Evolutionary conservation across 2,113 vertebrate species (phyloP).

Genomic region (Hiodon tergisus): DNA sequence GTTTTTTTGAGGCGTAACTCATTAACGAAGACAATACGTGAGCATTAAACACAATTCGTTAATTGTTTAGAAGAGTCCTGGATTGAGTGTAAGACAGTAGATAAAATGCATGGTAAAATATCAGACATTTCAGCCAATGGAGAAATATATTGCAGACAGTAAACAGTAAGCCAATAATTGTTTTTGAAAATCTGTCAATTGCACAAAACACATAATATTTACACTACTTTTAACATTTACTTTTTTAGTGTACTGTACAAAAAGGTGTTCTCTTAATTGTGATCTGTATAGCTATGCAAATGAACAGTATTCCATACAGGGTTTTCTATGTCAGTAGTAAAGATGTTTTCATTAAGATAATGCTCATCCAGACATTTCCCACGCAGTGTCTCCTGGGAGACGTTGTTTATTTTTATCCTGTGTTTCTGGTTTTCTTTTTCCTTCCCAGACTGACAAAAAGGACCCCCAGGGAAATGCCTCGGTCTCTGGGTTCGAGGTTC

Average conservation of each 20-base stretch:
- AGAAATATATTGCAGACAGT: too few species aligned
- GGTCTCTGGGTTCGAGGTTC: constrained; percentile 87
- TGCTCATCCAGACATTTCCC: constrained; percentile 13
- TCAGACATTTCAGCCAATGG: too few species aligned
- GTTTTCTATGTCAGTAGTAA: constrained; percentile 8
- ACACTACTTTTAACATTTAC: background rate
- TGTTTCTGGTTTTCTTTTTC: constrained; percentile 34
- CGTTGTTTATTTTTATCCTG: constrained; percentile 12
- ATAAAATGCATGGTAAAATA: too few species aligned
- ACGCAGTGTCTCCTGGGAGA: background rate
- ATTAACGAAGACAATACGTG: too few species aligned
- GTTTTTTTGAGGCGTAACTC: too few species aligned
- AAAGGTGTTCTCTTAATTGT: background rate
- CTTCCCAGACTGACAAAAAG: constrained; percentile 81
- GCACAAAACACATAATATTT: background rate
- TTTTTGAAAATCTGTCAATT: too few species aligned
- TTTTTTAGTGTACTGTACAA: background rate
- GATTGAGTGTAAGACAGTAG: too few species aligned
- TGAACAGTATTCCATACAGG: background rate
- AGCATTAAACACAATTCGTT: too few species aligned
- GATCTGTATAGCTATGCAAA: background rate
- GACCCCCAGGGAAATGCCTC: constrained; percentile 81
- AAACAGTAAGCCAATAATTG: too few species aligned
- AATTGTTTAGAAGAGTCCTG: too few species aligned
- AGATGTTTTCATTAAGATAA: constrained; percentile 12